These are phyloP conservation scores for Ypsolopha scabrella DNA, from an alignment of 2,888 invertebrate species.

Conservation along the genomic window DNA sequence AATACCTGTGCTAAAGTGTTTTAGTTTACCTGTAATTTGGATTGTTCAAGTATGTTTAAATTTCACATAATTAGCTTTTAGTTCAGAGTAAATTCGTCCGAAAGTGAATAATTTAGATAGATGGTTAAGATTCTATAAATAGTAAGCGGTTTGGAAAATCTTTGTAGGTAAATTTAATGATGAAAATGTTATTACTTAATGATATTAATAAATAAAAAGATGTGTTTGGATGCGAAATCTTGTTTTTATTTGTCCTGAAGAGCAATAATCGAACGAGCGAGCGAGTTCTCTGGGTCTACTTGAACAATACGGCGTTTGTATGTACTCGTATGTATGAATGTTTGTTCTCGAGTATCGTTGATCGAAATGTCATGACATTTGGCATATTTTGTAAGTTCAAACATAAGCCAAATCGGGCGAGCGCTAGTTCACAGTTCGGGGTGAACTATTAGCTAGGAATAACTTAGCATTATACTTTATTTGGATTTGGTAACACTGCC, in stretches of 20 bases:
- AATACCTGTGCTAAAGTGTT: constrained; percentile 2
- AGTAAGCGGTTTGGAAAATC: constrained; percentile 58
- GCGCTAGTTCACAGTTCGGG: too few relatives aligned
- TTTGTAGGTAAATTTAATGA: constrained; percentile 49
- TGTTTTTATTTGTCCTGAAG: constrained; percentile 20
- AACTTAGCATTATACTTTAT: too few relatives aligned
- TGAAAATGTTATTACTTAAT: constrained; percentile 48
- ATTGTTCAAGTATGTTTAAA: background rate
- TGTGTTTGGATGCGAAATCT: constrained; percentile 47
- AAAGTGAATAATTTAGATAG: constrained; percentile 42
- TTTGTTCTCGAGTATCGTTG: too few relatives aligned
- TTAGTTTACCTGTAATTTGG: background rate
- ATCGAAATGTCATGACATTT: too few relatives aligned
- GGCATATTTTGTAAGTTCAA: too few relatives aligned
- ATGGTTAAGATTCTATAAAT: constrained; percentile 33
- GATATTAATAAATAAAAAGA: constrained; percentile 51
- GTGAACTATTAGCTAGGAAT: too few relatives aligned
- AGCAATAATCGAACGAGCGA: too few relatives aligned
- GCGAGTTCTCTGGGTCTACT: too few relatives aligned
- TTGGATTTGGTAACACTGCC: too few relatives aligned
- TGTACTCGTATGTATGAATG: too few relatives aligned
- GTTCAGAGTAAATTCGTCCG: constrained; percentile 46
- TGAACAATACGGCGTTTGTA: too few relatives aligned
- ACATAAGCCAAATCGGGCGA: too few relatives aligned
- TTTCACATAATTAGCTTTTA: constrained; percentile 4